Base-by-base conservation (phyloP, 2,888 invertebrate species). In the Lasioglossum morio region DNA sequence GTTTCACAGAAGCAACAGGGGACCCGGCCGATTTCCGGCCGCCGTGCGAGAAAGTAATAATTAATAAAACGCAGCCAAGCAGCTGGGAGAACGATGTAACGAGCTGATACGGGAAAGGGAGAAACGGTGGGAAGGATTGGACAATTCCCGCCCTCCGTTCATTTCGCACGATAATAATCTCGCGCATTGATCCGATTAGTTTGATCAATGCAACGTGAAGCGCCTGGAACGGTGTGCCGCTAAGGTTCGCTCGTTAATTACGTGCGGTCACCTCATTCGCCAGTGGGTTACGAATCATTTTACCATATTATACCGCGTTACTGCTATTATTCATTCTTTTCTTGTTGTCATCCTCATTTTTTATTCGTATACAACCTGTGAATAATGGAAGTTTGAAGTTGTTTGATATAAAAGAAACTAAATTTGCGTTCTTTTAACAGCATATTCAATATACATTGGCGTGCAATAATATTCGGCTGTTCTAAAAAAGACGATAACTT, bases 171-270 rank as follows among this genome's bases (percentile, higher is more conserved):
- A 74, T 87, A 80, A 87, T 89, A 89, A 86, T 81, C 74, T 77
- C 46, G 40, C 72, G 48, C 48, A 46, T 81, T 63, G 81, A 86
- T 86, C 78, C 77, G 77, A 83, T 85, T 86, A 87, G 73, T 66
- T 37, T 66, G 77, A 88, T 85, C 85, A 74, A 69, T 80, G 80
- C 63, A 80, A 76, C 79, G 77, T 72, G 75, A 75, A 53, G 14
- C 60, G 77, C 69, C 60, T 46, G n/a, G 34, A 74, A 78, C 81
- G 63, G 40, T 79, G 70, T 77, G 63, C 34, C 79, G 73, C 53
- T 81, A 74, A 86, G 72, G 70, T 74, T 79, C 79, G 80, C 72
- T 86, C 89, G 90, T 90, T 91, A 88, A 91, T 92, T 91, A 89
- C 78, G 75, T 78, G 57, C 74, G 82, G 72, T 84, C 87, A 87